Conservation (phyloP, 2,113 vertebrate species). For the Cyanistes caeruleus region DNA sequence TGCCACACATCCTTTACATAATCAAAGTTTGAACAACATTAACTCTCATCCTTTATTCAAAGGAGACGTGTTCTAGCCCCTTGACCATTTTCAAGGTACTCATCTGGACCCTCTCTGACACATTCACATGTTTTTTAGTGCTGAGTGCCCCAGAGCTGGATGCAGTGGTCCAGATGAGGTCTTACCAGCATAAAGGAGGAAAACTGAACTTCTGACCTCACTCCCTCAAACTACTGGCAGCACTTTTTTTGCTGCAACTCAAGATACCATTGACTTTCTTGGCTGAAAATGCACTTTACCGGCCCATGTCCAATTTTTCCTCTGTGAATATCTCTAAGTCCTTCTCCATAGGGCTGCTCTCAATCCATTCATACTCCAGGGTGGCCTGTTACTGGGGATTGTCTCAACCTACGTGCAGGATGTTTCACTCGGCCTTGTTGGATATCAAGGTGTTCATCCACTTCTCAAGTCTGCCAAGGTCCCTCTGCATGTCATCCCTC, state of each 20-base stretch:
- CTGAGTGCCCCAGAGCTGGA: not conserved
- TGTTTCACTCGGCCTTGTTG: not conserved
- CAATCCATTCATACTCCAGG: not conserved
- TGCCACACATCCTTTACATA: not conserved
- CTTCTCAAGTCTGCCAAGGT: not conserved
- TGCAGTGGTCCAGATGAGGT: rapidly evolving
- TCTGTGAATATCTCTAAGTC: no score
- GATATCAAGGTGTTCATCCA: not conserved
- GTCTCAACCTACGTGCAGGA: not conserved
- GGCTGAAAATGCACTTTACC: not conserved
- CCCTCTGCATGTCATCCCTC: not conserved
- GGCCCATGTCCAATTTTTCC: not conserved
- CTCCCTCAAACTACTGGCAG: not conserved
- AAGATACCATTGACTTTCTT: not conserved
- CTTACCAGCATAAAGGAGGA: not conserved
- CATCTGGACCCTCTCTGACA: not conserved
- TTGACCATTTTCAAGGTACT: not conserved
- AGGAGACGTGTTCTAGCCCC: rapidly evolving
- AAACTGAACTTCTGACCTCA: no score
- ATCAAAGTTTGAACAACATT: not conserved
- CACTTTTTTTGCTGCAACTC: not conserved
- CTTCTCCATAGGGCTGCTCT: not conserved
- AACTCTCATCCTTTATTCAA: not conserved
- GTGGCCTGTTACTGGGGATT: not conserved
- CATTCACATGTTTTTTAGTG: not conserved